These are phyloP conservation scores for Enteromius trimaculatus DNA, from an alignment of 2,797 vertebrate species.

Conservation along the genomic window DNA sequence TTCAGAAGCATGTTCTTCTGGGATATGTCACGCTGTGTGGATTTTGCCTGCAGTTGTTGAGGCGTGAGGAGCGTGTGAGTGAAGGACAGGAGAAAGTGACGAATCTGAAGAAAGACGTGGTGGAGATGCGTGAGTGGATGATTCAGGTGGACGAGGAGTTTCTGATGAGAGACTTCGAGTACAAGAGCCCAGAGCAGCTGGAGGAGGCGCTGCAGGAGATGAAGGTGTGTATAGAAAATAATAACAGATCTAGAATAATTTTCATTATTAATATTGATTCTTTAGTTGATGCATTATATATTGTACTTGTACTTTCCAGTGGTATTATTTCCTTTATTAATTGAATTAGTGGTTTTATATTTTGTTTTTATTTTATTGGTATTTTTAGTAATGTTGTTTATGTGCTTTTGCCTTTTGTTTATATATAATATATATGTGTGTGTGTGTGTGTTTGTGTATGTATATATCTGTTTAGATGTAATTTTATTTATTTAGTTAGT, in stretches of 20 bases:
- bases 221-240: slow-evolving; percentile 81
- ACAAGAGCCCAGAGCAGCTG: slow-evolving; percentile 94
- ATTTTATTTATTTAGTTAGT: not conserved
- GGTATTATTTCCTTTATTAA: not conserved
- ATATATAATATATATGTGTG: too few species aligned
- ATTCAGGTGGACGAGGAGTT: slow-evolving; percentile 95
- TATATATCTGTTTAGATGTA: not conserved
- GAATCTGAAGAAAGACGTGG: slow-evolving; percentile 95
- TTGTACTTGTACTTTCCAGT: not conserved
- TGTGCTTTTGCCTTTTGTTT: not conserved
- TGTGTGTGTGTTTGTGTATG: too few species aligned
- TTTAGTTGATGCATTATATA: not conserved
- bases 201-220: slow-evolving; percentile 93
- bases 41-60: slow-evolving; percentile 78
- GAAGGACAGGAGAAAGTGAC: slow-evolving; percentile 90
- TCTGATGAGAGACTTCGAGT: slow-evolving; percentile 97
- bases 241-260: not conserved
- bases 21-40: not conserved
- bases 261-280: not conserved
- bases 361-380: not conserved
- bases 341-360: not conserved
- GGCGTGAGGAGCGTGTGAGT: slow-evolving; percentile 82
- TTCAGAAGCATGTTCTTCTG: not conserved
- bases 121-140: slow-evolving; percentile 99
- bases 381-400: not conserved